Conservation (phyloP, 2,797 vertebrate genomes). For the Synaphobranchus kaupii region DNA sequence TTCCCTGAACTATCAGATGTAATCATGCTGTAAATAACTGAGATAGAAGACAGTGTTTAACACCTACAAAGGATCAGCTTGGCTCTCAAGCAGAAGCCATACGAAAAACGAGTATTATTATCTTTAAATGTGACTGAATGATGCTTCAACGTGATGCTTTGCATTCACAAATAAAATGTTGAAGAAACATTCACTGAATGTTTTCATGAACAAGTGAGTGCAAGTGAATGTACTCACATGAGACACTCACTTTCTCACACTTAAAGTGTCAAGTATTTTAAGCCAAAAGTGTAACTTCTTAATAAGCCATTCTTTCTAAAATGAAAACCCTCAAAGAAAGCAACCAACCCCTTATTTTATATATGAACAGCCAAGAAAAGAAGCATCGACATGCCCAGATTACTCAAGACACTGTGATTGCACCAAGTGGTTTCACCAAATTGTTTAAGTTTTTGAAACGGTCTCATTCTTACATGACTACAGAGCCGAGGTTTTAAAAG, state of each 20-base stretch:
- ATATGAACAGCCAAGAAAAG: too few relatives aligned
- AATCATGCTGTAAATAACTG: slow-evolving; percentile 62
- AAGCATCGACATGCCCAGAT: background rate
- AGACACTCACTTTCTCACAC: background rate
- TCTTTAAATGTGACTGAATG: background rate
- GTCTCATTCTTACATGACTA: background rate
- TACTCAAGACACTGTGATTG: background rate
- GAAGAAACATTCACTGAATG: background rate
- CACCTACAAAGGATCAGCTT: background rate
- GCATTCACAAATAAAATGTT: background rate
- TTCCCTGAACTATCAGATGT: slow-evolving; percentile 22
- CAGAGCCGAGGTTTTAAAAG: background rate
- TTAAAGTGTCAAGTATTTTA: background rate
- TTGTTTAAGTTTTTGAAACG: background rate
- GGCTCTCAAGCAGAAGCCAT: background rate
- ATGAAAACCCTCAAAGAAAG: too few relatives aligned
- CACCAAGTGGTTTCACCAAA: background rate
- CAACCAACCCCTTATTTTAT: too few relatives aligned
- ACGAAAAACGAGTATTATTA: background rate
- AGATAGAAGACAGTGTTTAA: slow-evolving; percentile 19
- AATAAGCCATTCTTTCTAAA: too few relatives aligned
- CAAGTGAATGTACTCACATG: background rate
- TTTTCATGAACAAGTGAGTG: background rate
- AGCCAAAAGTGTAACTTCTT: too few relatives aligned
- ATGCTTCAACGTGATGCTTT: background rate